A percentile compares a stretch with the other conserved stretches of the same genome.
These are phyloP conservation scores for Characodon lateralis DNA, from an alignment of 2,797 vertebrate genomes.

Conservation along the genomic window DNA sequence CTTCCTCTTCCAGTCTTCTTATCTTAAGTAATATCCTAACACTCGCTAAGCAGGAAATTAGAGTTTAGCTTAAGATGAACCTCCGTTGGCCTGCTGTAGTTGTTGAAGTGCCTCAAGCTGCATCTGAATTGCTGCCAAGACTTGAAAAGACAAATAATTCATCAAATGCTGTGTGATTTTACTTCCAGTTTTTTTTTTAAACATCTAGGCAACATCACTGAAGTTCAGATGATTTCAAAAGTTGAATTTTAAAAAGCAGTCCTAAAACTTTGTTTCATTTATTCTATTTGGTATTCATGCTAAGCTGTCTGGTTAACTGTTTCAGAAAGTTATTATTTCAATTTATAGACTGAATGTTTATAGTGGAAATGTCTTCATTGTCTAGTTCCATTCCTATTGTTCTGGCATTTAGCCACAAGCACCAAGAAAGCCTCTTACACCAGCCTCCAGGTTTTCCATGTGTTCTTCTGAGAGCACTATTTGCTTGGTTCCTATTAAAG, in stretches of 20 bases:
- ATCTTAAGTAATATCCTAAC: conserved; percentile 58
- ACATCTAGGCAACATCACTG: background rate
- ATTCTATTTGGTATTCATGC: background rate
- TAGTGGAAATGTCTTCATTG: conserved; percentile 30
- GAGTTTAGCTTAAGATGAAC: conserved; percentile 55
- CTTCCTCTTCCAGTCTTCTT: conserved; percentile 59
- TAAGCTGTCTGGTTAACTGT: conserved; percentile 8
- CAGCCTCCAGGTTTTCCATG: conserved; percentile 46
- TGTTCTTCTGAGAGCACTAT: conserved; percentile 63
- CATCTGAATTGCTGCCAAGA: conserved; percentile 33
- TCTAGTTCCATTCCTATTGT: conserved; percentile 31
- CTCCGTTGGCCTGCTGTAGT: conserved; percentile 16
- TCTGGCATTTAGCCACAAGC: conserved; percentile 55
- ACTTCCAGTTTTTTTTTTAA: background rate
- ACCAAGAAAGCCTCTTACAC: conserved; percentile 37
- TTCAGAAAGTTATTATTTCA: conserved; percentile 8
- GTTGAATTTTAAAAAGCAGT: background rate
- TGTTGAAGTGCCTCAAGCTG: conserved; percentile 13
- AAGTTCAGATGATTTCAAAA: conserved; percentile 4
- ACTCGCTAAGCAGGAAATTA: conserved; percentile 60
- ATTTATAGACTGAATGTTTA: conserved; percentile 1
- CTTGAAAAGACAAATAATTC: conserved; percentile 24
- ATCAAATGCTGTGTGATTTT: background rate
- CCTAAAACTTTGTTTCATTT: background rate
- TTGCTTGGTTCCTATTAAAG: conserved; percentile 74